Conservation (phyloP, 2,888 invertebrate species). For the Bunonema sp. region DNA sequence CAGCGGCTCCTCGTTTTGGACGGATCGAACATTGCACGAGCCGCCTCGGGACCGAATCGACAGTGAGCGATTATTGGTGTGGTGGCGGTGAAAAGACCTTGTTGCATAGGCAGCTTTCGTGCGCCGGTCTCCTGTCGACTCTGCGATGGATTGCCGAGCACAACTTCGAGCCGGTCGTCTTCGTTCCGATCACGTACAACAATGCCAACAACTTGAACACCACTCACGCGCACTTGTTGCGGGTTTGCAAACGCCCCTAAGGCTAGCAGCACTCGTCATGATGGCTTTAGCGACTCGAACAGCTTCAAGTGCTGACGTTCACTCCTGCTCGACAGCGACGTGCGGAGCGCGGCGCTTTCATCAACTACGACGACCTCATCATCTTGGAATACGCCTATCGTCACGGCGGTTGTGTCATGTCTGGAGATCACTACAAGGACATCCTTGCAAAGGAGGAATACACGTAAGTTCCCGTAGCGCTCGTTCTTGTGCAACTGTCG, state of each 20-base stretch:
- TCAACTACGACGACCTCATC: slow-evolving; percentile 28
- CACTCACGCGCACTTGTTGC: slow-evolving; percentile 16
- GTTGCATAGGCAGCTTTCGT: too few relatives aligned
- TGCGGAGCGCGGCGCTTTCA: slow-evolving; percentile 20
- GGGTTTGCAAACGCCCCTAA: slow-evolving; percentile 4
- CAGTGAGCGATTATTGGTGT: too few relatives aligned
- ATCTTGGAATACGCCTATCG: slow-evolving; percentile 14
- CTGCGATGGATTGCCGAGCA: too few relatives aligned
- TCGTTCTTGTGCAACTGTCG: too few relatives aligned
- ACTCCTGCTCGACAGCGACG: slow-evolving; percentile 23
- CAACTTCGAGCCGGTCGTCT: slow-evolving; percentile 15
- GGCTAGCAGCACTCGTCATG: background rate
- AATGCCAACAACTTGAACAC: slow-evolving; percentile 20
- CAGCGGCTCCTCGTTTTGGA: too few relatives aligned
- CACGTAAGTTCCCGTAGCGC: slow-evolving; percentile 8
- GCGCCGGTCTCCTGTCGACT: too few relatives aligned
- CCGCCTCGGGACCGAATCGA: too few relatives aligned
- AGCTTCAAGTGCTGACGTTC: slow-evolving; percentile 22
- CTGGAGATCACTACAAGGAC: slow-evolving; percentile 27
- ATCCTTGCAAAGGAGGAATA: slow-evolving; percentile 17
- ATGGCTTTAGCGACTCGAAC: slow-evolving; percentile 7
- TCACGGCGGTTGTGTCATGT: slow-evolving; percentile 23
- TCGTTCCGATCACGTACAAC: slow-evolving; percentile 28
- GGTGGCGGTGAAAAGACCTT: too few relatives aligned
- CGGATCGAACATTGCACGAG: too few relatives aligned